Base-by-base conservation (phyloP, 2,888 invertebrate species). In the Dione vanillae region DNA sequence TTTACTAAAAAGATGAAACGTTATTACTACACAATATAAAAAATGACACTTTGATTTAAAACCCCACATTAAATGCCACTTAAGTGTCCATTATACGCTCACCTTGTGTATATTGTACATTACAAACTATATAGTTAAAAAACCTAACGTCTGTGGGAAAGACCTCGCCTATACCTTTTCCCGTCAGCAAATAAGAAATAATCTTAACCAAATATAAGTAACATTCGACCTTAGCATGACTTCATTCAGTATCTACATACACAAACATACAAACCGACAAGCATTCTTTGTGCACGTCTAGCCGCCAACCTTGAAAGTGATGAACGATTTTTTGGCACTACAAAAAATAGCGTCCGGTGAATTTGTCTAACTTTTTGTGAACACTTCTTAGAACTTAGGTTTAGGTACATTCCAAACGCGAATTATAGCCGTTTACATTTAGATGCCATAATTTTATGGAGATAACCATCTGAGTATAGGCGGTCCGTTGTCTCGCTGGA, bases 211-310 rank as follows among this genome's bases (percentile, higher is more conserved):
- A 89, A 88, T 82, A 88, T 82, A 45, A 47, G 35, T 62, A 84
- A 83, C 79, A 79, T 81, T 81, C 84, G 91, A 91, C 92, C 92
- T 92, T 90, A 83, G 81, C 87, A 86, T 90, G 92, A 89, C 91
- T 91, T 72, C 79, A 73, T 77, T 76, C 76, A 77, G 81, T 80
- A 83, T 76, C 74, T 59, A 88, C 87, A 85, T 82, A 83, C 88
- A 91, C 71, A 73, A 91, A 90, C 89, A 82, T 74, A 81, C 83
- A 79, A 78, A 82, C 89, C 86, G 85, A 91, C 90, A 91, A 88
- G 86, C 88, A 86, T 88, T 89, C 92, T 90, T 92, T 92, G 90
- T 92, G 82, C 84, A 83, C 84, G 92, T 91, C 92, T 91, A 92
- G 91, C 85, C 84, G 80, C 74, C 78, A 88, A 89, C 92, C 92